A percentile compares a stretch with the other conserved stretches of the same genome.
These are phyloP conservation scores for Novumbra hubbsi DNA, from an alignment of 2,797 vertebrate genomes.

Conservation along the genomic window DNA sequence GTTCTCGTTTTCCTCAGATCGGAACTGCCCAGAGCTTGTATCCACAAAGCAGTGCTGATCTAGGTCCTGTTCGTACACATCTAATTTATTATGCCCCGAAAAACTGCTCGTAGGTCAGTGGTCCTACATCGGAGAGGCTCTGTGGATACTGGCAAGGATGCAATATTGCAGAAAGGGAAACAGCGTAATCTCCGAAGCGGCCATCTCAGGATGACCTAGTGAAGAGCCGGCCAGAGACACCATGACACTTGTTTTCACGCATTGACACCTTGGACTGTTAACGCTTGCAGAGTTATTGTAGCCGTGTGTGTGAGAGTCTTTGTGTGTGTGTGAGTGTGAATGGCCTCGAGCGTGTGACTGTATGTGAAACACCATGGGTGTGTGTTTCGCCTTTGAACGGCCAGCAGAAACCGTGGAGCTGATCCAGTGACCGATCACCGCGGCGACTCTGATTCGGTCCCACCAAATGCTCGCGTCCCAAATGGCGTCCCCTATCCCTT, in stretches of 20 bases:
- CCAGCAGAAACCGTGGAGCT: too few relatives aligned
- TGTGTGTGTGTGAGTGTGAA: not conserved
- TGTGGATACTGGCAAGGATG: too few relatives aligned
- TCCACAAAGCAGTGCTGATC: too few relatives aligned
- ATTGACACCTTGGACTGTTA: conserved; percentile 3
- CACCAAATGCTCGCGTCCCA: too few relatives aligned
- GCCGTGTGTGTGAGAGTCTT: not conserved
- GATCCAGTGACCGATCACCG: too few relatives aligned
- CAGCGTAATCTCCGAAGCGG: not conserved
- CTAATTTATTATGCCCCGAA: too few relatives aligned
- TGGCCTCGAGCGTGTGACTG: too few relatives aligned
- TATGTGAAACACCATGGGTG: not conserved
- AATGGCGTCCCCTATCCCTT: not conserved
- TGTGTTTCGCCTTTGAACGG: not conserved
- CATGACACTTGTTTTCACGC: conserved; percentile 35
- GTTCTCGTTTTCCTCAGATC: not conserved
- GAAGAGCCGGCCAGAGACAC: conserved; percentile 9
- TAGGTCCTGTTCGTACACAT: too few relatives aligned
- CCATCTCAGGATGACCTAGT: not conserved
- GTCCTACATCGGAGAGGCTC: too few relatives aligned
- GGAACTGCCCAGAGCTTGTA: not conserved
- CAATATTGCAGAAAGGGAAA: too few relatives aligned
- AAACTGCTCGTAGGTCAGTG: too few relatives aligned
- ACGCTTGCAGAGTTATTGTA: conserved; percentile 19
- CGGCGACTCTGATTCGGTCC: too few relatives aligned